Evolutionary conservation across 2,797 vertebrate genomes (phyloP).

Genomic region (Glyptemys insculpta): DNA sequence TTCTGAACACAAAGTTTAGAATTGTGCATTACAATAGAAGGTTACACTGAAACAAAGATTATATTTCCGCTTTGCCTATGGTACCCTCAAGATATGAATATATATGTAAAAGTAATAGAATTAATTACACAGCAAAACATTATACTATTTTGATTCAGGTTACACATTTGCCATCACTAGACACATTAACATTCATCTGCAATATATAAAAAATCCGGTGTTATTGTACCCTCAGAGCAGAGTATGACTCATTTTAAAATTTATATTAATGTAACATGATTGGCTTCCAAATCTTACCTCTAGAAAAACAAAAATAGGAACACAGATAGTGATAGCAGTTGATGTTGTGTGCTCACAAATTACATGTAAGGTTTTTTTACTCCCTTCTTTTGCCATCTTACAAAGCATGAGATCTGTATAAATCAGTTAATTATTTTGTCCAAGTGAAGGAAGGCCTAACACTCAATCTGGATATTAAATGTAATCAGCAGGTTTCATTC

Average conservation of each 20-base stretch:
- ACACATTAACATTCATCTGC: background rate
- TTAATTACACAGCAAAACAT: background rate
- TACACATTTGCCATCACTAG: background rate
- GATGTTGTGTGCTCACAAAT: background rate
- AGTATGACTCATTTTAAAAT: rapidly evolving
- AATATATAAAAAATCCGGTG: background rate
- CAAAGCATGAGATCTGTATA: background rate
- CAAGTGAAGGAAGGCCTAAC: background rate
- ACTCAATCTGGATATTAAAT: background rate
- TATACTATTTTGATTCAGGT: background rate
- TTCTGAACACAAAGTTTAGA: background rate
- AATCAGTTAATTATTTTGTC: background rate
- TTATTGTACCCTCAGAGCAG: background rate
- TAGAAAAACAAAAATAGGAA: background rate
- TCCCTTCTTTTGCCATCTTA: background rate
- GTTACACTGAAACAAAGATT: background rate
- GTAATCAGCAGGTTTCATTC: background rate
- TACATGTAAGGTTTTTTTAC: background rate
- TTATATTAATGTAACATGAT: background rate
- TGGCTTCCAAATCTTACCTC: background rate
- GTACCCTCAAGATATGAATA: rapidly evolving
- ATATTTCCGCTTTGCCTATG: background rate
- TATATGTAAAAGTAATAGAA: background rate
- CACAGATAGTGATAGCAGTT: background rate
- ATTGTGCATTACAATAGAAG: background rate